Evolutionary conservation across 2,113 vertebrate species (phyloP).

Genomic region (Zingel zingel): DNA sequence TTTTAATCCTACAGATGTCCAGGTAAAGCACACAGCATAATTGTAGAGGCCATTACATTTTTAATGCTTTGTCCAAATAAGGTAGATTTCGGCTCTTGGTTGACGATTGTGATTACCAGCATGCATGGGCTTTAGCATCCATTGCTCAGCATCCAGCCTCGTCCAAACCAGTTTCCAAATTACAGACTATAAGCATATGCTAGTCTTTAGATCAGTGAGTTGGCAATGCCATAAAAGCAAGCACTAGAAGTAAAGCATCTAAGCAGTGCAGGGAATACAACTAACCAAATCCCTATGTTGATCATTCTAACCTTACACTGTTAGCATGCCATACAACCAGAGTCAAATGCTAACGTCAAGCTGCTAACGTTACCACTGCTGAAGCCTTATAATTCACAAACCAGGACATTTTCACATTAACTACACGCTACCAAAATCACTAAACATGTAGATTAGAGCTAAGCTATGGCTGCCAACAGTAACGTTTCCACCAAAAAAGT

Average conservation of each 20-base stretch:
- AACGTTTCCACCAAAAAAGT: background rate
- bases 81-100: no score
- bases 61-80: background rate
- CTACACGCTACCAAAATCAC: rapidly evolving
- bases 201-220: no score
- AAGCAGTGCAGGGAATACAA: background rate
- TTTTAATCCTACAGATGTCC: background rate
- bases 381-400: rapidly evolving
- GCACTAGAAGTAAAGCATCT: no score
- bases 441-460: rapidly evolving
- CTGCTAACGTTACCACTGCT: background rate
- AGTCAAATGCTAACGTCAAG: no score
- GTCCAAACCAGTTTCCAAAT: no score
- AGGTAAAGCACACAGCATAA: background rate
- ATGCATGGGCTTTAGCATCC: background rate
- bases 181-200: no score
- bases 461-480: rapidly evolving
- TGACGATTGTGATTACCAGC: no score
- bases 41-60: rapidly evolving
- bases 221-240: no score
- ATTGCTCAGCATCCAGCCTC: background rate
- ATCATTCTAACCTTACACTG: background rate
- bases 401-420: no score
- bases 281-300: background rate
- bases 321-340: background rate